phyloP scores from a whole-genome alignment of 2,888 invertebrate genomes.

The Meteorus colon region DNA sequence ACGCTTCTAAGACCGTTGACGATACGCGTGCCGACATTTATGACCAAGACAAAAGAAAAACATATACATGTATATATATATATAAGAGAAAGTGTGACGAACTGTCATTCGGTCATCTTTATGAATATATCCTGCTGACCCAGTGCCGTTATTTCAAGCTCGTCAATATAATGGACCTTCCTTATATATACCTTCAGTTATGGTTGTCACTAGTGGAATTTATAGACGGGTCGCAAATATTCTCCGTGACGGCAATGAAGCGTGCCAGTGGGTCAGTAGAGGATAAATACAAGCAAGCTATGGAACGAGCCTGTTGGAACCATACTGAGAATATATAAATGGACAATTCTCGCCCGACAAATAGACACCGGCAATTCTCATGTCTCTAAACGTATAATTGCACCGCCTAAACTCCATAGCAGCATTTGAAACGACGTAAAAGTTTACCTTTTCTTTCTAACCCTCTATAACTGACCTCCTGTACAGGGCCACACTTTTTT shows the following conservation, averaged over 20 bases:
- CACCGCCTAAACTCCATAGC: neutral
- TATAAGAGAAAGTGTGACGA: constrained; percentile 47
- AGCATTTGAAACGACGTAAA: neutral
- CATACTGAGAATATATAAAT: constrained; percentile 31
- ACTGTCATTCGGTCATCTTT: constrained; percentile 28
- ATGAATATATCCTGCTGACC: constrained; percentile 50
- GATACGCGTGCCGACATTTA: constrained; percentile 35
- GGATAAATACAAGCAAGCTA: constrained; percentile 33
- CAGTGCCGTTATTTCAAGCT: constrained; percentile 42
- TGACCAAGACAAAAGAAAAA: constrained; percentile 20
- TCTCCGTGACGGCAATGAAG: constrained; percentile 28
- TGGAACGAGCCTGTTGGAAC: constrained; percentile 1
- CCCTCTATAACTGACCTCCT: neutral
- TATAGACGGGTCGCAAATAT: constrained; percentile 30
- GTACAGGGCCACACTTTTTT: neutral
- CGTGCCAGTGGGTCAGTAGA: constrained; percentile 52
- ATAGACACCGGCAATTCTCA: neutral
- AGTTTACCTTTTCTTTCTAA: neutral
- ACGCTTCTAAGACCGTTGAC: constrained; percentile 31
- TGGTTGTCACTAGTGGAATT: constrained; percentile 35
- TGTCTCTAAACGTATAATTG: neutral
- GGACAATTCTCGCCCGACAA: neutral
- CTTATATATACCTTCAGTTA: constrained; percentile 21
- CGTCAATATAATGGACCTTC: constrained; percentile 5
- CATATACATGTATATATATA: constrained; percentile 10